Evolutionary conservation across 2,888 invertebrate species (phyloP), one percentile per base, ranked within the genome.

Genomic region (Drosophila bunnanda): DNA sequence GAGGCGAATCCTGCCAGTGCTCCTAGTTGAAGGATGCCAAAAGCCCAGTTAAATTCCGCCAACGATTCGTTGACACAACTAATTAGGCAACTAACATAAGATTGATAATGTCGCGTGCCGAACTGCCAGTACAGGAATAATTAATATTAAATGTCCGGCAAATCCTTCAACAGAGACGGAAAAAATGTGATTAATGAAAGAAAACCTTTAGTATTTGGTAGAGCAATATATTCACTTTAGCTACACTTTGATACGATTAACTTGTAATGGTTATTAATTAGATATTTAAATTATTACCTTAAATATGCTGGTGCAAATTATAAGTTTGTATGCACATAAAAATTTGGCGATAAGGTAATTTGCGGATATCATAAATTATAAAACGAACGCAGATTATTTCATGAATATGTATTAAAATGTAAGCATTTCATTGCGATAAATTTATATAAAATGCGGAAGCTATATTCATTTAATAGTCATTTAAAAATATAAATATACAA

Each of bases 31-130:
- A 52, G 50, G 32, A 53, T 73, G 60, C 62, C 48, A 64, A 64
- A 66, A 66, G 58, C 58, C 46, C 41, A 55, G 70, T 77, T 59
- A 61, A 76, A 79, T 72, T 61, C 39, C 64, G 53, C 44, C 55
- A 38, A 36, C 66, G 67, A 69, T 52, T 65, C 76, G 81, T 78
- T 78, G 71, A 67, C 56, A 59, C 52, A 69, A 82, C 82, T 79
- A 79, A 79, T 81, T 81, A 68, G 66, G 65, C 56, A 72, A 50
- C 62, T 38, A 62, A 22, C 32, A 52, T 22, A 34, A 76, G 70
- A 76, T 79, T 65, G 64, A 72, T 72, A 64, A 67, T 57, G 43
- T 52, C 54, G 44, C n/a, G 13, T 43, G 41, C 41, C 28, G 59
- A 12, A 4, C 15, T 3, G 46, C 6, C 34, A 44, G 28, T 32